Base-by-base conservation (phyloP, 2,113 vertebrate genomes). In the Protomyctophum bolini region DNA sequence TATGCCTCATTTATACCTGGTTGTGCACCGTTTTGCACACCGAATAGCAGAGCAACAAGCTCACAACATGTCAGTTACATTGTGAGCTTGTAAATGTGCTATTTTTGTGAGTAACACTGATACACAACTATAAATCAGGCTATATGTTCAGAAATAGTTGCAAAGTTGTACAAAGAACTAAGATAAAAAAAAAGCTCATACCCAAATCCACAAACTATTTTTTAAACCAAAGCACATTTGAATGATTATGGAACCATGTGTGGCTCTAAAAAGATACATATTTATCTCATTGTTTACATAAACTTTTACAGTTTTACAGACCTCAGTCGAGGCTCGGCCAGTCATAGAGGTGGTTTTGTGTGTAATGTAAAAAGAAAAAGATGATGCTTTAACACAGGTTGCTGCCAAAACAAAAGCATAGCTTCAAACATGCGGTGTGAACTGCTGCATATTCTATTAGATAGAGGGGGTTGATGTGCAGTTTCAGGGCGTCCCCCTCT, bases 141-240 rank as follows among this genome's bases (percentile, higher is more conserved):
- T 41, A 41, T 41, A 95, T 95, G 92, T 95, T 95, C 89, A 89
- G 94, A 95, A 92, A 90, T 94, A 92, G 89, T 94, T 94, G 93
- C 91, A 92, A 92, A 95, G 89, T 93, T 94, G 93, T 94, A 95
- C 94, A 93, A 92, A 92, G 86, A 91, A 86, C 75, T 85, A 83
- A 77, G 77, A 41, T 41, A 85, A 92, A 89, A 90, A 88, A 92
- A 90, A 94, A 97, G 95, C 96, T 97, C 96, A 96, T 95, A 96
- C 93, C 97, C 96, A 97, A 97, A 98, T 97, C 93, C 96, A 96
- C 94, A 94, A 96, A 95, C 94, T 98, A 96, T 98, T 97, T 98
- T 98, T 97, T 97, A 98, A 97, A 98, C 97, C 97, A 98, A 98
- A 98, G 96, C 96, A 97, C 96, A 98, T 98, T 96, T 97, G 95